Evolutionary conservation across 1,140 invertebrate genomes (phyloP), one percentile per base, ranked within the genome.

Genomic region (Pseudomyrmex cubaensis): DNA sequence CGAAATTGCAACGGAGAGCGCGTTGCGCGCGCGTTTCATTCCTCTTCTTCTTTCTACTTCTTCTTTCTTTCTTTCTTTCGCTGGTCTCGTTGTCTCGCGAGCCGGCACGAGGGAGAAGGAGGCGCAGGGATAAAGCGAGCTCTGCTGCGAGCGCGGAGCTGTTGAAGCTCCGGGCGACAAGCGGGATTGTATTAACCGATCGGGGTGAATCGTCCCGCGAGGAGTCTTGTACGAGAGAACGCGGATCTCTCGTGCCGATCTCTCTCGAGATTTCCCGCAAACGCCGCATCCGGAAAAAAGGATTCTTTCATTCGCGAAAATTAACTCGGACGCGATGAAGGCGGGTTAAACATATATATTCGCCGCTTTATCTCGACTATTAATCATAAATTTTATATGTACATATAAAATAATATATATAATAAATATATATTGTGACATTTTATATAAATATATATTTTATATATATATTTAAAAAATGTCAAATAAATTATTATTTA

Each of bases 1-100:
- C 89, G 86, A 90, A 90, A 90, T 90, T 90, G 84, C 89, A 52
- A 72, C 64, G 62, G 72, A 76, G 80, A 54, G 44, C 77, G 73
- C 54, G 35, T 35, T 35, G 35, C 69, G 59, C 56, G 62, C 73
- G 44, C 74, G 62, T 76, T 67, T 77, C 77, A 69, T 84, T 76
- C 22, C 56, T 78, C 62, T 73, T 44, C 17, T 35, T 35, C 52
- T 59, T 59, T 46, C 56, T 46, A 15, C 56, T 22, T 63, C 76
- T 69, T 44, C 70, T 20, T 15, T 63, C 46, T 54, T 63, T 17
- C 67, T 74, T 46, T 12, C 64, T 9, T 54, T 52, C 73, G 22
- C 20, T 25, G 54, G 57, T 80, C 66, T 50, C 76, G 52, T 69
- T 80, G 56, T 80, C 69, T 72, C 82, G 64, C 75, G 35, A 25